Base-by-base conservation (phyloP, 2,888 invertebrate genomes). In the Lydus trimaculatus region DNA sequence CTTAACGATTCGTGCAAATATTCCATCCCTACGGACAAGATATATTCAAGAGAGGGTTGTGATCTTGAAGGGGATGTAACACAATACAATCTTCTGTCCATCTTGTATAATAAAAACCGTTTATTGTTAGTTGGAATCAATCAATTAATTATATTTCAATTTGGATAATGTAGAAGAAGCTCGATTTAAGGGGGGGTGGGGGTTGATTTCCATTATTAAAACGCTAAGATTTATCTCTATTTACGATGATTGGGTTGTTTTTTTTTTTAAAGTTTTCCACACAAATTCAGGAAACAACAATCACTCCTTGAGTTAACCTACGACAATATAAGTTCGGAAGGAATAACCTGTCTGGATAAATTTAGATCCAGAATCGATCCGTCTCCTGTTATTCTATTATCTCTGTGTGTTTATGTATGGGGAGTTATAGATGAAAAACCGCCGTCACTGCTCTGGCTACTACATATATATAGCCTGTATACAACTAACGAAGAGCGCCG, bases 1-100 rank as follows among this genome's bases (percentile, higher is more conserved):
- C 43, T 43, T 43, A 43, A 43, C 43, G 43, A 43, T 43, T 43
- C 43, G 43, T 43, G 43, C 43, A 43, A 43, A 43, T 43, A 43
- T 43, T 43, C 43, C 5, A 43, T 17, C 17, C 43, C 43, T n/a
- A 43, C n/a, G 17, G n/a, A 39, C 4, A 43, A 43, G 43, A 6
- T 8, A 13, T 7, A 43, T 4, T 17, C 4, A 36, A 11, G 11
- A 33, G 39, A 39, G 43, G 43, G 17, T 43, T 36, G 36, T 43
- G 39, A n/a, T n/a, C n/a, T 36, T 43, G n/a, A 43, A 43, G 43
- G 43, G 43, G 43, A 43, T 43, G 43, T n/a, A 43, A n/a, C 11
- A 33, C 17, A 43, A 43, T 43, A n/a, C 7, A 43, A 7, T 43
- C 7, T 4, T 43, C 15, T 43, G n/a, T n/a, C 5, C 43, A 43